Evolutionary conservation across 2,113 vertebrate species (phyloP).

Genomic region (Herpetotheres cachinnans): DNA sequence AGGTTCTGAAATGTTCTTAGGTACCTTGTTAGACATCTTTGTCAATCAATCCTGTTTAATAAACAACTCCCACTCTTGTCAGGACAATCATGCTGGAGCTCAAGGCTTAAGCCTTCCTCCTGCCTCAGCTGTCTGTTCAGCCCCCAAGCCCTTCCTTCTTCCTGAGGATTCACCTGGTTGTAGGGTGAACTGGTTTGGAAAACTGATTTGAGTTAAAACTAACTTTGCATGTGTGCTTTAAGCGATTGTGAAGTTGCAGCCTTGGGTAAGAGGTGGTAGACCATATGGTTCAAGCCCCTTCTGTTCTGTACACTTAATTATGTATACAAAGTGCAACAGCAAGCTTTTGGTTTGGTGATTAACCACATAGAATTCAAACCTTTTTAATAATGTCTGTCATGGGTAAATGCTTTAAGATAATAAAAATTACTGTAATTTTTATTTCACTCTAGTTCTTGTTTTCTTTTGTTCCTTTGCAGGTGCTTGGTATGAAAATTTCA

Average conservation of each 20-base stretch:
- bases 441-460: not conserved
- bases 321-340: not conserved
- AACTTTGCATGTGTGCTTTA: not conserved
- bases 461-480: not conserved
- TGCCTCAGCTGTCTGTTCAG: not conserved
- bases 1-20: not conserved
- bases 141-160: not conserved
- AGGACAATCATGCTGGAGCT: rapidly evolving
- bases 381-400: not conserved
- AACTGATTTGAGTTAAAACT: not conserved
- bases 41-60: not conserved
- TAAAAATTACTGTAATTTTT: not conserved
- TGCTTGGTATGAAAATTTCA: not conserved
- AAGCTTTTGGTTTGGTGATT: not conserved
- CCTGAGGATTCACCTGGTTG: not conserved
- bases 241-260: not conserved
- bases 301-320: not conserved
- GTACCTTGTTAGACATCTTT: not conserved
- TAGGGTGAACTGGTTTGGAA: not conserved
- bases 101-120: not conserved
- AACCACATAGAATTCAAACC: not conserved
- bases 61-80: not conserved
- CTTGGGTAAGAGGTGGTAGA: not conserved
- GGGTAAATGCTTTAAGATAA: not conserved
- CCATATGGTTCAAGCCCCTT: not conserved